phyloP scores from a whole-genome alignment of 1,140 invertebrate genomes.

The Anthonomus grandis region DNA sequence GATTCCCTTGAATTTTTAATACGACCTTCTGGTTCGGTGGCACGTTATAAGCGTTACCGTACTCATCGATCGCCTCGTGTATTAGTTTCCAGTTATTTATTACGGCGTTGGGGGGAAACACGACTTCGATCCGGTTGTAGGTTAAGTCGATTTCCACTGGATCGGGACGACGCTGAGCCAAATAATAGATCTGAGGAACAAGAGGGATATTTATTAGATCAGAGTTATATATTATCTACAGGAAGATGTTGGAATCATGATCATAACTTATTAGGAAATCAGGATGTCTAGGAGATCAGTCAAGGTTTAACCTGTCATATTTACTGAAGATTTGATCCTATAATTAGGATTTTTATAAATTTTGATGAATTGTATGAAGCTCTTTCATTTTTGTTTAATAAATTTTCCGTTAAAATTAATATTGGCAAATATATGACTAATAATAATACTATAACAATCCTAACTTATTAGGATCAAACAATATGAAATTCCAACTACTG shows the following conservation, averaged over 20 bases:
- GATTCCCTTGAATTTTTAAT: constrained; percentile 6
- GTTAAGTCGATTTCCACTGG: neutral
- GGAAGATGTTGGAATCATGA: neutral
- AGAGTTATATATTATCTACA: neutral
- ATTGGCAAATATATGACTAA: constrained; percentile 12
- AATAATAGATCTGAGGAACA: neutral
- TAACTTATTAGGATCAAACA: neutral
- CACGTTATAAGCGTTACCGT: neutral
- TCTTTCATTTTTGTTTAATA: neutral
- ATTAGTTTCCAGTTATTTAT: neutral
- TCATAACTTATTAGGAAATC: neutral
- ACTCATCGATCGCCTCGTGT: neutral
- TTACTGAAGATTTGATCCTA: neutral
- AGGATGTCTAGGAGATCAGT: neutral
- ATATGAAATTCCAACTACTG: neutral
- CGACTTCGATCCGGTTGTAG: neutral
- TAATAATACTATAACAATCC: neutral
- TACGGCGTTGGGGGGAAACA: too few relatives aligned
- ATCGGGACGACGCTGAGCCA: neutral
- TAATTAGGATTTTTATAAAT: neutral
- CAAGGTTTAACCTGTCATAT: neutral
- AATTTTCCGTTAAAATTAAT: neutral
- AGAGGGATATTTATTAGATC: neutral
- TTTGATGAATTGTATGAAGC: neutral
- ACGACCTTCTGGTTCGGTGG: neutral